These are phyloP conservation scores for Stegodyphus dumicola DNA, from an alignment of 1,140 invertebrate species.

Conservation along the genomic window DNA sequence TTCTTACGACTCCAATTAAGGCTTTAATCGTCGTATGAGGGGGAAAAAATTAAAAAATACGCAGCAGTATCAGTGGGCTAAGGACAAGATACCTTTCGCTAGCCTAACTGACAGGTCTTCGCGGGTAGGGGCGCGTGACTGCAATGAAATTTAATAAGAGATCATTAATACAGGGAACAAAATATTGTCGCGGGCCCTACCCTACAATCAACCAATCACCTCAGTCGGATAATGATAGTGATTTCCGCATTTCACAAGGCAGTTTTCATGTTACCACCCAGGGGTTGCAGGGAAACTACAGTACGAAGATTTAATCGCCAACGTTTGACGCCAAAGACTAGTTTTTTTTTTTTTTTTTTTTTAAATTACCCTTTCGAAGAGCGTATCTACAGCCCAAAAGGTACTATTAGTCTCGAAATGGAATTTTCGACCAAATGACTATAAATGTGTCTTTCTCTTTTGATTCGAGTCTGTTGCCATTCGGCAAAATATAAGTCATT, in stretches of 20 bases:
- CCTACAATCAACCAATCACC: constrained; percentile 56
- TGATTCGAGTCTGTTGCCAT: no score
- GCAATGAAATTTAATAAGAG: constrained; percentile 55
- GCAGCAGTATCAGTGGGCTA: not conserved
- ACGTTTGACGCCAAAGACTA: not conserved
- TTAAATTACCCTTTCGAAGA: no score
- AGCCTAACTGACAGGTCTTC: constrained; percentile 4
- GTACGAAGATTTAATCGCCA: not conserved
- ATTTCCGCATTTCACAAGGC: constrained; percentile 20
- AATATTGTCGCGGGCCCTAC: constrained; percentile 27
- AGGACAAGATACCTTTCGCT: constrained; percentile 18
- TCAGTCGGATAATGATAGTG: constrained; percentile 36
- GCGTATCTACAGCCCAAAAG: no score
- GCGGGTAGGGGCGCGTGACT: constrained; percentile 14
- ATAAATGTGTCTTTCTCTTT: no score
- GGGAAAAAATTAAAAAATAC: not conserved
- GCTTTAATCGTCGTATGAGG: not conserved
- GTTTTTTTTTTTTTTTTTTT: no score
- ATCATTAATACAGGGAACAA: constrained; percentile 34
- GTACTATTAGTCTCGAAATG: no score
- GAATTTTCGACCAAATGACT: no score
- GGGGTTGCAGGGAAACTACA: not conserved
- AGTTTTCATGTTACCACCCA: constrained; percentile 14
- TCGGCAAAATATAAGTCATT: no score
- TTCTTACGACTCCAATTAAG: no score